Evolutionary conservation across 2,113 vertebrate genomes (phyloP).

Genomic region (Oncorhynchus nerka): DNA sequence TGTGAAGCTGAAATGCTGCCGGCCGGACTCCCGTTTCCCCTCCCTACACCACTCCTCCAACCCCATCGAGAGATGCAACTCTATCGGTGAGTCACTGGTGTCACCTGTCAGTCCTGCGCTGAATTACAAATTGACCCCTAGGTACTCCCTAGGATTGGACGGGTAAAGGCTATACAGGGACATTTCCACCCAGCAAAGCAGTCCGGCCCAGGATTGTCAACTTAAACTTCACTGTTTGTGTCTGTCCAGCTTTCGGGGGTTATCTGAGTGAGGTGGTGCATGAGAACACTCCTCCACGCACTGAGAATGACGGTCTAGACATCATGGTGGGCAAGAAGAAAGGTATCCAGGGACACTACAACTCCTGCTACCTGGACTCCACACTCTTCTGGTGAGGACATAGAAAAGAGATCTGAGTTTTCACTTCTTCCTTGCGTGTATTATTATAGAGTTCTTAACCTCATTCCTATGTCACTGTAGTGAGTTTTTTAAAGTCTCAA

Average conservation of each 20-base stretch:
- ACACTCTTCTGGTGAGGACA: slow-evolving; percentile 94
- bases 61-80: slow-evolving; percentile 97
- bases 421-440: too few species aligned
- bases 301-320: slow-evolving; percentile 93
- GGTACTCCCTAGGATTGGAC: too few species aligned
- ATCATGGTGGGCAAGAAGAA: slow-evolving; percentile 99
- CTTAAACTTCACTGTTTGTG: slow-evolving; percentile 13
- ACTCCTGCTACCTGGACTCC: slow-evolving; percentile 98
- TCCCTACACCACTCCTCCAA: slow-evolving; percentile 93
- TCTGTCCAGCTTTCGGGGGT: slow-evolving; percentile 88
- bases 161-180: too few species aligned
- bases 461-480: too few species aligned
- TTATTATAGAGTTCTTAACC: too few species aligned
- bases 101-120: not conserved
- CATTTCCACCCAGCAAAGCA: too few species aligned
- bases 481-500: too few species aligned
- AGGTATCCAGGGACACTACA: slow-evolving; percentile 98
- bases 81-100: slow-evolving; percentile 81
- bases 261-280: slow-evolving; percentile 97
- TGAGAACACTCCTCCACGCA: slow-evolving; percentile 96
- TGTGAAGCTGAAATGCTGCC: slow-evolving; percentile 93
- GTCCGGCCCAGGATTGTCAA: not conserved
- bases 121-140: not conserved
- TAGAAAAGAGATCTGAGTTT: not conserved
- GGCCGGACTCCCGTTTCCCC: slow-evolving; percentile 94